Evolutionary conservation across 2,888 invertebrate species (phyloP).

Genomic region (Seladonia tumulorum): DNA sequence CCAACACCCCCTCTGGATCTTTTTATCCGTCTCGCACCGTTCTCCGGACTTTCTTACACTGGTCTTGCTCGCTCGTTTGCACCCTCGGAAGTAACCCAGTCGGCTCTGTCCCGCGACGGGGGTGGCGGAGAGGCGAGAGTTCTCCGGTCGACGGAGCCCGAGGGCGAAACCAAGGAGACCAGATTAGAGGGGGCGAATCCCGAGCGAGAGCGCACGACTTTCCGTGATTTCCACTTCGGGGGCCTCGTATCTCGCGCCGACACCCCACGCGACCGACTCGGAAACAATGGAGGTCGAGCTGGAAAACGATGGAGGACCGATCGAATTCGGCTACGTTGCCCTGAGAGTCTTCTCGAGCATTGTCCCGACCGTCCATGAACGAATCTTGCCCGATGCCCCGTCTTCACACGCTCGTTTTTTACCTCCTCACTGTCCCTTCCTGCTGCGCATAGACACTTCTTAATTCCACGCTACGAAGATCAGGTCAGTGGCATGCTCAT

Average conservation of each 20-base stretch:
- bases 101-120: slow-evolving; percentile 11
- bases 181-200: slow-evolving; percentile 82
- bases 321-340: slow-evolving; percentile 42
- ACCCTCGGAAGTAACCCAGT: slow-evolving; percentile 64
- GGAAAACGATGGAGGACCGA: slow-evolving; percentile 64
- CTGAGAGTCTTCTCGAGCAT: neutral
- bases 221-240: slow-evolving; percentile 76
- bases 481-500: neutral
- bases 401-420: neutral
- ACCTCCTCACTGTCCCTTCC: neutral
- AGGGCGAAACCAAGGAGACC: slow-evolving; percentile 84
- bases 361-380: neutral
- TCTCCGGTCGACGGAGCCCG: slow-evolving; percentile 71
- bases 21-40: slow-evolving; percentile 67
- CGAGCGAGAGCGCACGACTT: slow-evolving; percentile 75
- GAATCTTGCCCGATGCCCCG: neutral
- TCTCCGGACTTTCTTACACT: slow-evolving; percentile 59
- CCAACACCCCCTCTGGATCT: slow-evolving; percentile 21
- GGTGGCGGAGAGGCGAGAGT: slow-evolving; percentile 45
- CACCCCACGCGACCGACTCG: slow-evolving; percentile 51
- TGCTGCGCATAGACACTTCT: neutral
- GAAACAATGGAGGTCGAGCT: slow-evolving; percentile 77
- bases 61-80: slow-evolving; percentile 65
- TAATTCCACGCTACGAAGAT: neutral
- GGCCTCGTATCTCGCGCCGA: slow-evolving; percentile 67